These are phyloP conservation scores for Etheostoma cragini DNA, from an alignment of 2,113 vertebrate genomes.

Conservation along the genomic window DNA sequence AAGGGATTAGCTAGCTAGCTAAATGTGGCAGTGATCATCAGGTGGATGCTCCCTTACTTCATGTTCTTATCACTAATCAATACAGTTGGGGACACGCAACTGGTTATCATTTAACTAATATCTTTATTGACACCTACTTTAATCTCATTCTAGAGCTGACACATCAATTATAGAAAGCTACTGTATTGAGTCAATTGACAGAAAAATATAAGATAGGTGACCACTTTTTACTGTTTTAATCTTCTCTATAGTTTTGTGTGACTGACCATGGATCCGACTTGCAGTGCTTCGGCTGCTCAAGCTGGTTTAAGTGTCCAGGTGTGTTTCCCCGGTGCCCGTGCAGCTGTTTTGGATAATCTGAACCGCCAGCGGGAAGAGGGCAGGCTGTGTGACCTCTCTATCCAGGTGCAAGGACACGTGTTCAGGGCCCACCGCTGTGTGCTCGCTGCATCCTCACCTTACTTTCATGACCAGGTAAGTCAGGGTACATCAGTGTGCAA, in stretches of 20 bases:
- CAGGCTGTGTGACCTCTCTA: conserved; percentile 87
- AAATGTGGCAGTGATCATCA: background rate
- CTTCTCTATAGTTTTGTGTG: background rate
- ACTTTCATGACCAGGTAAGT: conserved; percentile 89
- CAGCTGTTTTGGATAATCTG: conserved; percentile 89
- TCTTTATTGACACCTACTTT: background rate
- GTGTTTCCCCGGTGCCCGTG: conserved; percentile 89
- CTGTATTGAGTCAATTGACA: background rate
- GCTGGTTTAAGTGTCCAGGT: conserved; percentile 84
- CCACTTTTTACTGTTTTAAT: background rate
- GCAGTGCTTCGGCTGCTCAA: conserved; percentile 48
- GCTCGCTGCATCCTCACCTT: conserved; percentile 87
- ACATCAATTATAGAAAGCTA: background rate
- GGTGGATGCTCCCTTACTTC: background rate
- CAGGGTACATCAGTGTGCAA: background rate
- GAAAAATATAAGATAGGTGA: background rate
- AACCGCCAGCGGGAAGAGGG: conserved; percentile 92
- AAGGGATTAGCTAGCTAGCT: background rate
- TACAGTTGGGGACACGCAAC: background rate
- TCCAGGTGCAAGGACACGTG: conserved; percentile 87
- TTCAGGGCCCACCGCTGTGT: conserved; percentile 88
- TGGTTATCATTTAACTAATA: background rate
- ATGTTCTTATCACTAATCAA: background rate
- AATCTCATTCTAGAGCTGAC: background rate
- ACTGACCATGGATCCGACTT: conserved; percentile 68